phyloP scores from a whole-genome alignment of 2,113 vertebrate species.

The Siniperca chuatsi region DNA sequence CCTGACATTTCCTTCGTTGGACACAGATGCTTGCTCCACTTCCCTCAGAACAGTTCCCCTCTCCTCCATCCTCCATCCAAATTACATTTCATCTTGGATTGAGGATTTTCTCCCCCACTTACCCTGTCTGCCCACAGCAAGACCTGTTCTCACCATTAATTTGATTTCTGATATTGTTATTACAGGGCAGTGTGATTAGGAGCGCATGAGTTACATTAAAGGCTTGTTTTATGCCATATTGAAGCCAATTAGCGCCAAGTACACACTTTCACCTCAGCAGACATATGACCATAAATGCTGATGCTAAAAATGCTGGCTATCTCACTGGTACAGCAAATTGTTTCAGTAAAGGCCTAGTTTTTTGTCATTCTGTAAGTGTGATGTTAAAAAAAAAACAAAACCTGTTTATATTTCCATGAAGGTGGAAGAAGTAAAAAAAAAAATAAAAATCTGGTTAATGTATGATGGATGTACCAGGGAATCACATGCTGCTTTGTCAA shows the following conservation, averaged over 20 bases:
- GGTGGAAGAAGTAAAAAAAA: constrained; percentile 52
- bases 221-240: constrained; percentile 59
- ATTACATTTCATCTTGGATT: constrained; percentile 67
- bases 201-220: constrained; percentile 53
- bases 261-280: constrained; percentile 52
- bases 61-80: constrained; percentile 44
- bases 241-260: constrained; percentile 57
- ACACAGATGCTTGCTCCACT: constrained; percentile 80
- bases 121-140: constrained; percentile 43
- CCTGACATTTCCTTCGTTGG: constrained; percentile 74
- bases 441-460: constrained; percentile 35
- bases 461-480: constrained; percentile 47
- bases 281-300: constrained; percentile 52
- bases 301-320: constrained; percentile 29
- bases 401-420: constrained; percentile 1
- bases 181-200: constrained; percentile 52
- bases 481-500: constrained; percentile 34
- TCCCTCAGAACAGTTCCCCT: constrained; percentile 64
- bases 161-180: constrained; percentile 68
- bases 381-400: constrained; percentile 2
- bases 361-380: constrained; percentile 2
- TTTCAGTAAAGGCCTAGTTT: constrained; percentile 9
- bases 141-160: constrained; percentile 61
- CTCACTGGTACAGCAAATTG: neutral
- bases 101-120: constrained; percentile 44